phyloP scores from a whole-genome alignment of 92 coral and sea anemone species.

The Ricordea florida region DNA sequence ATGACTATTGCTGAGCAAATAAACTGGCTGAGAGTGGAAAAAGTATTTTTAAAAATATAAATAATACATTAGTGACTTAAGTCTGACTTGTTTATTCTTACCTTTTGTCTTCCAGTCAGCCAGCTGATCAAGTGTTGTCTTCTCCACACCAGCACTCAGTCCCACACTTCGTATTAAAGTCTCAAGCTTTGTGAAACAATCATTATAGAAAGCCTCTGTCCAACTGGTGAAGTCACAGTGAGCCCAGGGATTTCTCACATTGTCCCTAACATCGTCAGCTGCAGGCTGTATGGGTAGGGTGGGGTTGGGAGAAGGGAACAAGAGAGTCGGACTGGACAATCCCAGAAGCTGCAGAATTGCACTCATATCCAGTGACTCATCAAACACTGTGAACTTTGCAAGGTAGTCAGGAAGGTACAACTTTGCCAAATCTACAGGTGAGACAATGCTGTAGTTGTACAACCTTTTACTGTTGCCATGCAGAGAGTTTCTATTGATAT shows the following conservation, averaged over 20 bases:
- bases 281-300: not conserved
- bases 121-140: not conserved
- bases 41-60: too few relatives aligned
- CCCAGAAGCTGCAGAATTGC: constrained; percentile 32
- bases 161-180: constrained; percentile 24
- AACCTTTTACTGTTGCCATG: not conserved
- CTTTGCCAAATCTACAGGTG: constrained; percentile 29
- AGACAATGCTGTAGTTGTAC: constrained; percentile 17
- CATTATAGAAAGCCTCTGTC: constrained; percentile 11
- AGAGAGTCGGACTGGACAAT: not conserved
- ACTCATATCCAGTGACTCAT: constrained; percentile 32
- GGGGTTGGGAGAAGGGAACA: constrained; percentile 1
- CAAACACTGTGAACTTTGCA: constrained; percentile 20
- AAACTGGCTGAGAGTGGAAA: too few relatives aligned
- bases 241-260: constrained; percentile 27
- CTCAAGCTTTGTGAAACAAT: constrained; percentile 21
- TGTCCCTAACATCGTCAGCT: constrained; percentile 34
- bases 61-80: too few relatives aligned
- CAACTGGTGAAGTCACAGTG: constrained; percentile 18
- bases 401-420: constrained; percentile 21
- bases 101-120: constrained; percentile 27
- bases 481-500: constrained; percentile 8
- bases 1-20: too few relatives aligned
- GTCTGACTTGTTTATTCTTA: not conserved
- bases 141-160: constrained; percentile 2